Evolutionary conservation across 2,797 vertebrate species (phyloP).

Genomic region (Aphelocoma californica): DNA sequence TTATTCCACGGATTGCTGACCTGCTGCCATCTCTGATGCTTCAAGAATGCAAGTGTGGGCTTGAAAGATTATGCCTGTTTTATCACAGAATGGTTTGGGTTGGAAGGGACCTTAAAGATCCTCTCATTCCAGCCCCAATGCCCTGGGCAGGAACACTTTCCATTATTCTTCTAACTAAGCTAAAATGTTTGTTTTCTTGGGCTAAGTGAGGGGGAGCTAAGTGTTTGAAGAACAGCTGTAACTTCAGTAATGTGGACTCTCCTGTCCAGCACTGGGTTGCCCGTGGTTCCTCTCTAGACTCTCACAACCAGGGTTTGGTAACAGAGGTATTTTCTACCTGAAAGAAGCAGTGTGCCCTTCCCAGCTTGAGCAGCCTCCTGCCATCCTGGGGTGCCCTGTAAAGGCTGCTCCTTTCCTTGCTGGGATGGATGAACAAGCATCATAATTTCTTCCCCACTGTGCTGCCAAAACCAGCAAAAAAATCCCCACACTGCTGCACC

Average conservation of each 20-base stretch:
- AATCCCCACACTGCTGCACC: not conserved
- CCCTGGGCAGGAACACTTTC: not conserved
- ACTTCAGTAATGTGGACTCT: not conserved
- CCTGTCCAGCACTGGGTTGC: not conserved
- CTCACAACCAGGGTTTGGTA: not conserved
- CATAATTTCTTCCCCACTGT: not conserved
- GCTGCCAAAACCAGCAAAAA: not conserved
- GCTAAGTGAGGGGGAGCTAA: not conserved
- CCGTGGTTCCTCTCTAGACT: not conserved
- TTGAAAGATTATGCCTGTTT: not conserved
- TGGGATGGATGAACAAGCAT: not conserved
- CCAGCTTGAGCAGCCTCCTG: not conserved
- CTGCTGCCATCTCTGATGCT: not conserved
- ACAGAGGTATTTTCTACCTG: not conserved
- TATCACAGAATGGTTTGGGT: not conserved
- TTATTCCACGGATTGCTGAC: not conserved
- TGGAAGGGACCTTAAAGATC: not conserved
- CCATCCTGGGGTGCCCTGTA: not conserved
- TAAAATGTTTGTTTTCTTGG: not conserved
- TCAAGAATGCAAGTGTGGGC: not conserved
- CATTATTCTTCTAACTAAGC: accelerated
- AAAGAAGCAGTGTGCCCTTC: not conserved
- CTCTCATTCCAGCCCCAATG: not conserved
- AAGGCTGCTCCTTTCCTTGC: not conserved
- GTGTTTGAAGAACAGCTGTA: not conserved